phyloP scores from a whole-genome alignment of 2,113 vertebrate genomes.

The Bettongia penicillata region DNA sequence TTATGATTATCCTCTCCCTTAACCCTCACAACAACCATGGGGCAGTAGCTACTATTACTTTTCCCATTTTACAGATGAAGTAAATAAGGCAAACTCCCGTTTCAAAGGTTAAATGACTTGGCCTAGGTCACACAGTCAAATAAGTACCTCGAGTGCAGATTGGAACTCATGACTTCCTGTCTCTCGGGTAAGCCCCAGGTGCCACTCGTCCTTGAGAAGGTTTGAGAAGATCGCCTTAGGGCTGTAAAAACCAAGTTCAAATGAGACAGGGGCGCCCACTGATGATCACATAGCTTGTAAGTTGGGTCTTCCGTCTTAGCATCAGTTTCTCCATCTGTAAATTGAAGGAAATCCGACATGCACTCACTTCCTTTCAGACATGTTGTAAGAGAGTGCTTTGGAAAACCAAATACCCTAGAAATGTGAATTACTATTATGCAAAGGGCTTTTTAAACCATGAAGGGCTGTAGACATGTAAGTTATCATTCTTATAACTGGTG shows the following conservation, averaged over 20 bases:
- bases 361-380: not conserved
- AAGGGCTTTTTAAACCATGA: not conserved
- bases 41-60: not conserved
- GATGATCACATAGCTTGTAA: not conserved
- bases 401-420: not conserved
- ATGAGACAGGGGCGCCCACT: not conserved
- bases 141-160: not conserved
- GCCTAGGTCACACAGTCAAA: not conserved
- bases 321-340: not conserved
- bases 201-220: not conserved
- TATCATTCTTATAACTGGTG: slow-evolving; percentile 41
- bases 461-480: not conserved
- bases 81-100: not conserved
- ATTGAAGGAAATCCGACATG: not conserved
- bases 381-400: not conserved
- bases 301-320: not conserved
- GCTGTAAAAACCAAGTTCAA: not conserved
- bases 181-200: not conserved
- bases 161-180: not conserved
- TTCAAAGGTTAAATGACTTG: not conserved
- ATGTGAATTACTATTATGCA: not conserved
- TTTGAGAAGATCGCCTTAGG: not conserved
- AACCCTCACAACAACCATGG: not conserved
- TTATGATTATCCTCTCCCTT: not conserved
- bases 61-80: not conserved